These are phyloP conservation scores for Pluvialis apricaria DNA, from an alignment of 2,113 vertebrate genomes.

Conservation along the genomic window DNA sequence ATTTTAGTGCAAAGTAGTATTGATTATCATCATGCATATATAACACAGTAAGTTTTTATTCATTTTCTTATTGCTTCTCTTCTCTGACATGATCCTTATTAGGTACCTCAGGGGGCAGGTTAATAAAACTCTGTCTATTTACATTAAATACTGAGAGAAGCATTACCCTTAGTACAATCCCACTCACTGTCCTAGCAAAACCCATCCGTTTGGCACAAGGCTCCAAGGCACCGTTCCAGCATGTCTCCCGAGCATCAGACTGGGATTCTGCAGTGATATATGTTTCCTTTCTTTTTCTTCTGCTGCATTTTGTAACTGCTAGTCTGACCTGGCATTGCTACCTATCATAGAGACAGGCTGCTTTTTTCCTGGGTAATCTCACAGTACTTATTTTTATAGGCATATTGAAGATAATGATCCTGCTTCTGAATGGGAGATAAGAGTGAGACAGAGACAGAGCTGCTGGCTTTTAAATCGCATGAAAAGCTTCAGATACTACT, in stretches of 20 bases:
- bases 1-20: not conserved
- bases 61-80: conserved; percentile 6
- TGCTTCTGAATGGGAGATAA: not conserved
- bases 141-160: not conserved
- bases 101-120: not conserved
- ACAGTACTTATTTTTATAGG: not conserved
- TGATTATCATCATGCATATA: not conserved
- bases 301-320: not conserved
- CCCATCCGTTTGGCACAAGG: not conserved
- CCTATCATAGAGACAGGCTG: not conserved
- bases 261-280: not conserved
- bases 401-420: not conserved
- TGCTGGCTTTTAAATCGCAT: not conserved
- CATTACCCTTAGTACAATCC: not conserved
- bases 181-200: not conserved
- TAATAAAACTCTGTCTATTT: conserved; percentile 17
- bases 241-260: not conserved
- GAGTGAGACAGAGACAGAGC: not conserved
- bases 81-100: not conserved
- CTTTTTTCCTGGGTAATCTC: not conserved
- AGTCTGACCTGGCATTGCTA: not conserved
- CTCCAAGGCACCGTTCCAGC: not conserved
- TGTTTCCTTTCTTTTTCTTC: not conserved
- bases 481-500: not conserved
- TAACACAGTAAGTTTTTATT: not conserved